Evolutionary conservation across 2,888 invertebrate species (phyloP), one percentile per base, ranked within the genome.

Genomic region (Chrysolina oricalcia): DNA sequence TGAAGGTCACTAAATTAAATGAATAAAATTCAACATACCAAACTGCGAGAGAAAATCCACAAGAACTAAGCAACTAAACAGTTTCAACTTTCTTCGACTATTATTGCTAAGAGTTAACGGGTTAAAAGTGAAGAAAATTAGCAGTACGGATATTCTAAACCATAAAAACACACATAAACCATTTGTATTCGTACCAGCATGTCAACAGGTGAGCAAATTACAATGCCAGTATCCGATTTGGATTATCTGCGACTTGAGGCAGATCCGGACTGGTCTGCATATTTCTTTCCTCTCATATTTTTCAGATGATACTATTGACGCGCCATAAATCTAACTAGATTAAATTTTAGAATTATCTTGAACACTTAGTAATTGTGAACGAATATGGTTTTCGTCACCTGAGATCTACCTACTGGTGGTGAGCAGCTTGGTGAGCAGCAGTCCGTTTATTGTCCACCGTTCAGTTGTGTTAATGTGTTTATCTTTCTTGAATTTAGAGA

Each of bases 151-250:
- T 59, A 35, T 59, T 59, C 8, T 15, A 35, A 23, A 27, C 23
- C 15, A 59, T 59, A 59, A 23, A 56, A 23, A 35, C 59, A n/a
- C 59, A 27, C 11, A 59, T 56, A 59, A 23, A 46, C 15, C 59
- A 59, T 59, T 59, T n/a, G 59, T 59, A 59, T 59, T 59, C 59
- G 59, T 59, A 59, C 35, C 59, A 59, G 35, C 59, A 59, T 59
- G 59, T 59, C 59, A 59, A 59, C 59, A 35, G 59, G 59, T 59
- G 35, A 59, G 35, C 59, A 59, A 59, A 59, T 48, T 40, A 68
- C 41, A 27, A 68, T 53, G 68, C 19, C 40, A 41, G 68, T 68
- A 40, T 23, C 50, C 67, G 19, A 67, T 67, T 50, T 53, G 40
- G 68, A 56, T 68, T 68, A 68, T 56, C 40, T 27, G 59, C 59